phyloP scores from a whole-genome alignment of 2,113 vertebrate species.

The Elachura formosa region DNA sequence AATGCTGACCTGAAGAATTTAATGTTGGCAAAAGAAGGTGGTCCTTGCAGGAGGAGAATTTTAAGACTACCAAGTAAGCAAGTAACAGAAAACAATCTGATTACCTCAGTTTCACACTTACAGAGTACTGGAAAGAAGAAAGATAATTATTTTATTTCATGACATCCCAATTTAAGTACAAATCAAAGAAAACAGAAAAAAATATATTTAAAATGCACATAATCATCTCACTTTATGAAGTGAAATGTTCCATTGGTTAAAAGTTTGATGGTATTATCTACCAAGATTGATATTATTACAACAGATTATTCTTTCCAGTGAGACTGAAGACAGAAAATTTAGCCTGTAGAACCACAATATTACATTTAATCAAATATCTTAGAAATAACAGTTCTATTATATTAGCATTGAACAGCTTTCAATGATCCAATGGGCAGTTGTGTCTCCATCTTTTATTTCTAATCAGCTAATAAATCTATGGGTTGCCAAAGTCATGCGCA shows the following conservation, averaged over 20 bases:
- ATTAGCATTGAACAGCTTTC: constrained; percentile 56
- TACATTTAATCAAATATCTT: constrained; percentile 52
- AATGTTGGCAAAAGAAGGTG: background rate
- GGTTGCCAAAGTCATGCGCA: background rate
- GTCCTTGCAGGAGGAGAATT: background rate
- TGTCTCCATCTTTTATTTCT: constrained; percentile 62
- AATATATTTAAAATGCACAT: background rate
- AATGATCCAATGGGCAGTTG: constrained; percentile 1
- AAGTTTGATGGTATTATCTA: constrained; percentile 13
- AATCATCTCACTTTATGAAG: background rate
- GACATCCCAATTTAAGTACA: background rate
- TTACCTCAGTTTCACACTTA: background rate
- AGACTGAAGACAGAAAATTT: constrained; percentile 13
- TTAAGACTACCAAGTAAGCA: background rate
- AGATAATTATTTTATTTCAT: background rate
- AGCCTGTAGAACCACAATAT: background rate
- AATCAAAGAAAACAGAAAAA: background rate
- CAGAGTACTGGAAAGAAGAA: background rate
- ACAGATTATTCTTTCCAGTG: background rate
- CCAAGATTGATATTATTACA: constrained; percentile 12
- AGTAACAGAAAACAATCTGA: background rate
- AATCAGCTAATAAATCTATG: constrained; percentile 42
- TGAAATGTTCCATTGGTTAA: background rate
- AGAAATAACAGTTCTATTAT: constrained; percentile 59
- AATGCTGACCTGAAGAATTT: background rate